Evolutionary conservation across 2,113 vertebrate genomes (phyloP).

Genomic region (Myocastor coypus): DNA sequence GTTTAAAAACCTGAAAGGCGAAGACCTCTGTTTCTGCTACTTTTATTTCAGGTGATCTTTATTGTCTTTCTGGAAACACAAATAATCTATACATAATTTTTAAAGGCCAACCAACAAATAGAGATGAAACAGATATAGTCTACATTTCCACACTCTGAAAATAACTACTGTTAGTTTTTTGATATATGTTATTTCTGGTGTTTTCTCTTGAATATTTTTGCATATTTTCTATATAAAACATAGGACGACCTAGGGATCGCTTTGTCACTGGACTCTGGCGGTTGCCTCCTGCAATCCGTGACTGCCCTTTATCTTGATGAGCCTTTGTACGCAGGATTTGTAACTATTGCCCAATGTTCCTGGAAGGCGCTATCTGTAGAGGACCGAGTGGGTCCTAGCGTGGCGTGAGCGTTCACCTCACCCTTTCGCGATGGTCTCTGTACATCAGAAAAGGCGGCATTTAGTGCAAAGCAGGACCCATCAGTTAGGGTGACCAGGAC

Average conservation of each 20-base stretch:
- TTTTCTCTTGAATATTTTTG: conserved; percentile 18
- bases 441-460: neutral
- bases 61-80: neutral
- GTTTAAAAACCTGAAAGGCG: conserved; percentile 24
- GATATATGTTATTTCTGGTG: neutral
- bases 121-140: neutral
- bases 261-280: conserved; percentile 29
- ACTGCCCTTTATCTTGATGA: neutral
- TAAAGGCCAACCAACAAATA: neutral
- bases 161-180: conserved; percentile 21
- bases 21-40: neutral
- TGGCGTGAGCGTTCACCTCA: neutral
- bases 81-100: neutral
- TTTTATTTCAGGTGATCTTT: conserved; percentile 34
- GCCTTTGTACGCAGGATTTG: neutral
- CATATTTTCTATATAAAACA: neutral
- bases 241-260: neutral
- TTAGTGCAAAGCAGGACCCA: neutral
- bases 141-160: neutral
- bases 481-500: neutral
- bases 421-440: neutral
- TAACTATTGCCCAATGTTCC: neutral
- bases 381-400: neutral
- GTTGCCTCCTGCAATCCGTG: neutral
- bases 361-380: neutral